Evolutionary conservation across 1,140 invertebrate genomes (phyloP), one percentile per base, ranked within the genome.

Genomic region (Trichogramma pretiosum): DNA sequence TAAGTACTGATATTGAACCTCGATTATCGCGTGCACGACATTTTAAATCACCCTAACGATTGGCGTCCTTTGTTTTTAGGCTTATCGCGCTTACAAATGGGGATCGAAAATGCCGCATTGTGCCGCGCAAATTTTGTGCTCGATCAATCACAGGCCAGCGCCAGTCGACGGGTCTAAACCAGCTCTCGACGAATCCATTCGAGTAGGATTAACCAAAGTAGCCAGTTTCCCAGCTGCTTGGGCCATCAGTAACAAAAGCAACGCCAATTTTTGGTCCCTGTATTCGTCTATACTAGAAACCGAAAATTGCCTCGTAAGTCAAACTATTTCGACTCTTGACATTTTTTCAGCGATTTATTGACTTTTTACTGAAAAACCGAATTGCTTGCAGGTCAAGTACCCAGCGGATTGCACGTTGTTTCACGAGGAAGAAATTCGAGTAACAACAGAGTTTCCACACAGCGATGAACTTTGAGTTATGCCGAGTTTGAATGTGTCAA

Each of bases 381-480:
- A n/a, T n/a, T n/a, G n/a, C 58, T 56, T 67, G n/a, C 69, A 89
- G 85, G 73, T 66, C 0, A 81, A 78, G 56, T 87, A 82, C 60
- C 80, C 82, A 47, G 80, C 78, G 0, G 77, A 84, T 39, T 88
- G 86, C 56, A 75, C 75, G 21, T 75, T 78, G 2, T 89, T 86
- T 68, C 83, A 87, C 57, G 79, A 84, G 63, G 84, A 87, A 63
- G 85, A 89, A 66, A 67, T 83, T 18, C 81, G 79, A 75, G 84
- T 84, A 14, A 87, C 83, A 19, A 85, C 84, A 22, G 85, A 88
- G 74, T 84, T 82, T 45, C 74, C 80, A 55, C 85, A 88, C 62
- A 87, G 75, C 61, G 85, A 74, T 62, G 85, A 88, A 72, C 73
- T 85, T 53, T 83, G 77, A 63, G 10, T 36, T 18, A 21, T 40